Conservation (phyloP, 2,113 vertebrate genomes). For the Colius striatus region DNA sequence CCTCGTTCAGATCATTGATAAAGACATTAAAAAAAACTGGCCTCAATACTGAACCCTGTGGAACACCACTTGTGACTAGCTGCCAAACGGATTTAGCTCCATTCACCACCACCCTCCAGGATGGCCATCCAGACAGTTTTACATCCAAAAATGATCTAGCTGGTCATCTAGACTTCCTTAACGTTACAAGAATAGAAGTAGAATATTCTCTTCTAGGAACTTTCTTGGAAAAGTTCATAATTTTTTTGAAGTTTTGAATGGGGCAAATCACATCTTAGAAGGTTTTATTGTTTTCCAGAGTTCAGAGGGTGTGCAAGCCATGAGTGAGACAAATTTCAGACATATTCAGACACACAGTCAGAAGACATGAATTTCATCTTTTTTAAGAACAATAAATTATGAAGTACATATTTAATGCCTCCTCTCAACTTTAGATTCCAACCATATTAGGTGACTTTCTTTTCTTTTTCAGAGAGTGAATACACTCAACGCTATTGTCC, state of each 20-base stretch:
- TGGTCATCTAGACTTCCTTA: not conserved
- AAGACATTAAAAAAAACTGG: too few relatives aligned
- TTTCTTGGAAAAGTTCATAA: not conserved
- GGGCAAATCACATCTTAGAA: not conserved
- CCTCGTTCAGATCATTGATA: too few relatives aligned
- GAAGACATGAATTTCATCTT: constrained; percentile 6
- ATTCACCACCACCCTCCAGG: too few relatives aligned
- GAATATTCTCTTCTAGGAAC: not conserved
- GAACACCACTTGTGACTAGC: too few relatives aligned
- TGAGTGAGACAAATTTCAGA: not conserved
- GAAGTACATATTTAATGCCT: constrained; percentile 12
- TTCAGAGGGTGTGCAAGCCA: not conserved
- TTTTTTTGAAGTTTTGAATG: not conserved
- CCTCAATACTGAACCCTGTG: too few relatives aligned
- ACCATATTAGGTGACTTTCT: not conserved
- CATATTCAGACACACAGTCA: constrained; percentile 6
- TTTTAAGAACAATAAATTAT: constrained; percentile 5
- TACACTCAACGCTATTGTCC: not conserved
- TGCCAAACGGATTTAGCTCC: too few relatives aligned
- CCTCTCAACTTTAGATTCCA: not conserved
- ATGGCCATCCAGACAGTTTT: too few relatives aligned
- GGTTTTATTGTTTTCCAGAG: not conserved
- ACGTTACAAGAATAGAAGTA: not conserved
- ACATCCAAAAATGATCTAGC: not conserved
- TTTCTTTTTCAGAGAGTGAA: not conserved